Evolutionary conservation across 2,888 invertebrate genomes (phyloP).

Genomic region (Diplolepis rosae): DNA sequence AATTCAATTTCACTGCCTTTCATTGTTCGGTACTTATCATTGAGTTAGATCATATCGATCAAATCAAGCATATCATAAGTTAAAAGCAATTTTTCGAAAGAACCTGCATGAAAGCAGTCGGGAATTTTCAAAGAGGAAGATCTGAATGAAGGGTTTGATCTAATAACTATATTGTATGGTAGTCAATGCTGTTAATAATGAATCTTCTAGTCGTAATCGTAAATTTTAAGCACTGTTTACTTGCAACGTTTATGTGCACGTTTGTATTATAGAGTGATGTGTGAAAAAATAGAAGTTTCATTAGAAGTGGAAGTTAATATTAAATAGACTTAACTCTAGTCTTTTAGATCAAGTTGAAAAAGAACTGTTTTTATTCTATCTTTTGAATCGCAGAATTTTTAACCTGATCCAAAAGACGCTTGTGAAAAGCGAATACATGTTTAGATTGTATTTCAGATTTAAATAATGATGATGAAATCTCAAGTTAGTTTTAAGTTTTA

Average conservation of each 20-base stretch:
- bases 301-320: conserved; percentile 5
- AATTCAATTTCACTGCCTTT: background rate
- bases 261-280: conserved; percentile 2
- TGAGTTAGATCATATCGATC: background rate
- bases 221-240: conserved; percentile 7
- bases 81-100: background rate
- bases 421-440: background rate
- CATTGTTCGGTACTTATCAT: conserved; percentile 3
- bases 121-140: background rate
- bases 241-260: background rate
- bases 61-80: background rate
- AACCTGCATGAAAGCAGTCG: background rate
- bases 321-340: background rate
- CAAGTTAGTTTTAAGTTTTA: background rate
- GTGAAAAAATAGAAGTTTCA: background rate
- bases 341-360: conserved; percentile 4
- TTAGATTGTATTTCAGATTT: background rate
- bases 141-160: background rate
- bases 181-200: conserved; percentile 14
- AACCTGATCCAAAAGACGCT: background rate
- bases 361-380: background rate
- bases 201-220: conserved; percentile 22
- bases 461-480: no score
- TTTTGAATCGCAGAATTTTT: background rate
- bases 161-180: background rate